Base-by-base conservation (phyloP, 2,888 invertebrate species). In the Trichogramma evanescens region DNA sequence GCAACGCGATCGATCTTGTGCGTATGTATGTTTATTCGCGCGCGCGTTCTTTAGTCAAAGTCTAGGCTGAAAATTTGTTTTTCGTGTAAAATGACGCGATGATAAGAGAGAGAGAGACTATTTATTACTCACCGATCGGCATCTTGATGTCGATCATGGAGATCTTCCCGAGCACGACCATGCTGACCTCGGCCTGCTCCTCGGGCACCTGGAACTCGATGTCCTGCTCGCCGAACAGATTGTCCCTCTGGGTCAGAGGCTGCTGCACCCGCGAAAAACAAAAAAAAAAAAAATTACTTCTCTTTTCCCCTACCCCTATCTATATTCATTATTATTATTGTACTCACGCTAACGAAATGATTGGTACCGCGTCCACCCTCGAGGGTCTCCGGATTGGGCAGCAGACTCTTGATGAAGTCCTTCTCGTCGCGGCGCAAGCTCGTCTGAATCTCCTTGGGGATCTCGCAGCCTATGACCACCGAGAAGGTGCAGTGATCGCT, bases 151-250 rank as follows among this genome's bases (percentile, higher is more conserved):
- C 62, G 38, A 67, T 63, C 39, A 61, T 63, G 2, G 66, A 66
- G 55, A 70, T 63, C 39, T 69, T 68, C 58, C 70, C 71, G 40
- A 65, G 53, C 44, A 69, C 59, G 39, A 59, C 58, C 5, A 68
- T 64, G 56, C 61, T 65, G 38, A 70, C 50, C 49, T 64, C 66
- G 13, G 59, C 51, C 40, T 62, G 66, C n/a, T 58, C 39, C 13
- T 38, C 50, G 10, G 54, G 26, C 38, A 66, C 51, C 13, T 54
- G 7, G n/a, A 70, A 65, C 1, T 45, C 50, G 44, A 66, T 61
- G 48, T 60, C 52, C 8, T 40, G 63, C 46, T 60, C 63, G 55
- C 61, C 65, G 8, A 10, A 38, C 9, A 62, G 48, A 8, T 55
- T 26, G 26, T 26, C 26, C 26, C 26, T 38, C 26, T 26, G 26